Base-by-base conservation (phyloP, 2,113 vertebrate species). In the Chloropsis hardwickii region DNA sequence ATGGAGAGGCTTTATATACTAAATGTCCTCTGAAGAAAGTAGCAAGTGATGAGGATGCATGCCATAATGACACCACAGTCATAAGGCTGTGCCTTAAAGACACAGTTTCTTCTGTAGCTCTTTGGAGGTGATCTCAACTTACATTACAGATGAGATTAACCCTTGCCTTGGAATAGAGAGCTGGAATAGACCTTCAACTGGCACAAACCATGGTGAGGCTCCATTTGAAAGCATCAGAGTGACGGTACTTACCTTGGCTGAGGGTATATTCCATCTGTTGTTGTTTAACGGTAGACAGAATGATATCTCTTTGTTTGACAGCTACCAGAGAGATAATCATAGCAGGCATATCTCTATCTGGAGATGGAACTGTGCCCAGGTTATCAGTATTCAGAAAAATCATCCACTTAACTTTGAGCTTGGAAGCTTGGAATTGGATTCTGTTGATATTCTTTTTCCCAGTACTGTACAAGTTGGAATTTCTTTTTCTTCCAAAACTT, bases 261-360 rank as follows among this genome's bases (percentile, higher is more conserved):
- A 91, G 93, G 74, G 90, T 94, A 86, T 95, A 62, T 81, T 92
- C 94, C 94, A 95, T 96, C 94, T 96, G 95, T 92, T 96, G 94
- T 95, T 97, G 94, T 96, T 95, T 95, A 95, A 94, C 94, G 95
- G 94, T 92, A 97, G 94, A 94, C 93, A 93, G 92, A 90, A 96
- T 97, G 91, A 91, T 79, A 95, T 90, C 81, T 97, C 90, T 92
- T 94, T 95, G 94, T 95, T 94, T 95, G 94, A 95, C 94, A 95
- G 96, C 94, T 86, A 95, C 90, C 91, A 93, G 92, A 96, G 88
- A 92, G 93, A 94, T 95, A 97, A 97, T 96, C 94, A 97, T 95
- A 97, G 93, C 88, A 97, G 86, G 76, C 90, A 92, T 94, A 91
- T 95, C 91, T 96, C 66, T 95, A 91, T 91, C 69, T 89, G 74